These are phyloP conservation scores for Chrysina gloriosa DNA, from an alignment of 2,888 invertebrate species.

Conservation along the genomic window DNA sequence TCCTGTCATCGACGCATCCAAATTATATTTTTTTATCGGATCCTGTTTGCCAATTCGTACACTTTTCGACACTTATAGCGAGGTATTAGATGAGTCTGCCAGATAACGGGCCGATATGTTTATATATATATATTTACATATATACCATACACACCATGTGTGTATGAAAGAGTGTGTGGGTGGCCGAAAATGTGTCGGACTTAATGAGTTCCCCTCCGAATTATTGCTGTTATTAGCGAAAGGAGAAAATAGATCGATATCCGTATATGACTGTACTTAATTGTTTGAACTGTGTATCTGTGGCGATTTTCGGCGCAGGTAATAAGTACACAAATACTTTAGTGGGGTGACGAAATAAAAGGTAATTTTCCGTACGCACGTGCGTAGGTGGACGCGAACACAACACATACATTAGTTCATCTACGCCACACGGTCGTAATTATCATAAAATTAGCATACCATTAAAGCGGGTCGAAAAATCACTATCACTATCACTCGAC, in stretches of 20 bases:
- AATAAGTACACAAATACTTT: too few species aligned
- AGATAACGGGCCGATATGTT: slow-evolving; percentile 11
- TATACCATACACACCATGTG: too few species aligned
- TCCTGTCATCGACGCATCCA: too few species aligned
- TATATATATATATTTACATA: too few species aligned
- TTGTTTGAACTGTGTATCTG: neutral
- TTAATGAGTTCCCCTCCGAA: neutral
- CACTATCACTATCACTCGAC: slow-evolving; percentile 12
- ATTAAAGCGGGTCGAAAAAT: slow-evolving; percentile 1
- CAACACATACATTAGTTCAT: neutral
- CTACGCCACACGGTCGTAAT: neutral
- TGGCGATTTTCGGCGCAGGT: too few species aligned
- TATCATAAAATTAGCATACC: slow-evolving; percentile 15
- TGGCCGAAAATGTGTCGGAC: neutral
- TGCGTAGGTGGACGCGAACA: neutral
- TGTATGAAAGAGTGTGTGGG: neutral
- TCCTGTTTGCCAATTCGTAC: slow-evolving; percentile 2
- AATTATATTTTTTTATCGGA: slow-evolving; percentile 10
- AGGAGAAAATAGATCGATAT: too few species aligned
- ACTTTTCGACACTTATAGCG: neutral
- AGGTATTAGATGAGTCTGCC: neutral
- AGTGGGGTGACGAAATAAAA: too few species aligned
- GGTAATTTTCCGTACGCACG: too few species aligned
- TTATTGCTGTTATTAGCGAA: neutral
- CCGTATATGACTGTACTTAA: too few species aligned